Conservation (phyloP, 2,888 invertebrate genomes). For the Ophion ellenae region DNA sequence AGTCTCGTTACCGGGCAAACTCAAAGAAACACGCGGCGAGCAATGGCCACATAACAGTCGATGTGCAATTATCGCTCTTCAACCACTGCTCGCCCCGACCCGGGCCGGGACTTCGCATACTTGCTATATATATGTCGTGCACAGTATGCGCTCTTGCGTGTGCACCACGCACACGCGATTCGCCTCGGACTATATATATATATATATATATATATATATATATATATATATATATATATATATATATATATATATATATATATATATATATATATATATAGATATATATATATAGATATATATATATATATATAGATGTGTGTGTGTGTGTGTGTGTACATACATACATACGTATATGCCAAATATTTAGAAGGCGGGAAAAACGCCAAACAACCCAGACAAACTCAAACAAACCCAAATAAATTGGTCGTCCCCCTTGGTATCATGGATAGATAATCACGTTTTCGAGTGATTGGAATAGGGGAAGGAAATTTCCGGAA, state of each 20-base stretch:
- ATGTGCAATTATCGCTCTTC: constrained; percentile 68
- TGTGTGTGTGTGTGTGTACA: too few relatives aligned
- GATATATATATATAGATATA: not conserved
- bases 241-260: not conserved
- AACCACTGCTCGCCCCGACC: constrained; percentile 6
- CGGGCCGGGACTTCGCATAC: not conserved
- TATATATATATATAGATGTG: not conserved
- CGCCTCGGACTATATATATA: not conserved
- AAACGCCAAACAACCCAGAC: not conserved
- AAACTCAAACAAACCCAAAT: not conserved
- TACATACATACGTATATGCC: not conserved
- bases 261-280: not conserved
- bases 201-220: not conserved
- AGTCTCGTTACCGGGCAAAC: constrained; percentile 65
- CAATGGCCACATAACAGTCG: constrained; percentile 55
- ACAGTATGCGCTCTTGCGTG: not conserved
- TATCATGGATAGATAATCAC: not conserved
- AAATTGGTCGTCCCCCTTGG: not conserved
- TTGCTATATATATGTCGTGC: not conserved
- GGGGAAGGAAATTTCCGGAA: not conserved
- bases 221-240: not conserved
- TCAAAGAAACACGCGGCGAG: constrained; percentile 61
- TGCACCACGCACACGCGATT: not conserved
- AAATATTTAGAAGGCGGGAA: not conserved
- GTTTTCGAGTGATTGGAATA: not conserved